These are phyloP conservation scores for Gymnarchus niloticus DNA, from an alignment of 2,113 vertebrate genomes.

Conservation along the genomic window DNA sequence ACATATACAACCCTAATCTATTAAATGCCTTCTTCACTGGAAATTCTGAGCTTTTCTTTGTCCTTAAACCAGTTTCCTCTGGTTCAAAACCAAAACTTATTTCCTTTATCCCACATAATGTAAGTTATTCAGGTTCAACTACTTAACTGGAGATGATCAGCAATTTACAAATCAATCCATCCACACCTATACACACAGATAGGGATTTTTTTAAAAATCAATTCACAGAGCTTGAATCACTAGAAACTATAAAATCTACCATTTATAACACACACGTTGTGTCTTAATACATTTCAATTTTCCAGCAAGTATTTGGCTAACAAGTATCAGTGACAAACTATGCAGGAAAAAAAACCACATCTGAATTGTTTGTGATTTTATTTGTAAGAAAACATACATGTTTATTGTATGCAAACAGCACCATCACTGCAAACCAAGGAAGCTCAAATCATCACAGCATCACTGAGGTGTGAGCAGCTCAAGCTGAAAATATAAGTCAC, in stretches of 20 bases:
- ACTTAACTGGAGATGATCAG: neutral
- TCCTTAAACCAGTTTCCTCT: neutral
- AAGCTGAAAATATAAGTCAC: neutral
- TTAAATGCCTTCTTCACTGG: neutral
- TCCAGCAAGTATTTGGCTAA: neutral
- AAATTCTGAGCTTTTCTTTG: neutral
- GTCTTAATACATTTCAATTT: neutral
- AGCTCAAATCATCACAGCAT: neutral
- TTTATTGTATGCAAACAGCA: neutral
- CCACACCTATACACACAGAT: too few relatives aligned
- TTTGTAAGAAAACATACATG: neutral
- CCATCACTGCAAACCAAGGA: neutral
- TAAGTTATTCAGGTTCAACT: neutral
- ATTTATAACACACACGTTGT: too few relatives aligned
- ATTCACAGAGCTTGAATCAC: too few relatives aligned
- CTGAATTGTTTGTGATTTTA: neutral
- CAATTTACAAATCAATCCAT: neutral
- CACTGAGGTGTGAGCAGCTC: neutral
- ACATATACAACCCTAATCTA: neutral
- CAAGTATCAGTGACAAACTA: neutral
- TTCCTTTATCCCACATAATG: neutral
- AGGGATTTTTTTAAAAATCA: neutral
- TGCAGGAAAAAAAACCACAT: neutral
- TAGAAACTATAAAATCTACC: neutral
- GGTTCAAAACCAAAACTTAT: neutral